A percentile compares a stretch with the other conserved stretches of the same genome.
These are phyloP conservation scores for Leptarthrus brevirostris DNA, from an alignment of 2,888 invertebrate genomes.

Conservation along the genomic window DNA sequence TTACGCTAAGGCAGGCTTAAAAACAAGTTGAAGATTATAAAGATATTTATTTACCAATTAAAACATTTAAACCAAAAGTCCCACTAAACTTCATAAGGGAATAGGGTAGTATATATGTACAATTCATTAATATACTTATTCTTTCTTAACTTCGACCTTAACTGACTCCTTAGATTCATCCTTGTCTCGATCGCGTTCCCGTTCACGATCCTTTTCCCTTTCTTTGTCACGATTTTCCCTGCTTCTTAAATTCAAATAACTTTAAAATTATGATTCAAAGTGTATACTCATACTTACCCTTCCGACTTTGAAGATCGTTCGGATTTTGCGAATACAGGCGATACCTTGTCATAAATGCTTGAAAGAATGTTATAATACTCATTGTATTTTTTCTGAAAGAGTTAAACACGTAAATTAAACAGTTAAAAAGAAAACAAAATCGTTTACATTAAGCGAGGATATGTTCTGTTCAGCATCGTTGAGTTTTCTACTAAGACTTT, in stretches of 20 bases:
- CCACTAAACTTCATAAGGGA: slow-evolving; percentile 1
- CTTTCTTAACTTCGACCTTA: slow-evolving; percentile 31
- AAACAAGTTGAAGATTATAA: too few relatives aligned
- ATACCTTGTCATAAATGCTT: slow-evolving; percentile 60
- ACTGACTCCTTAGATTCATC: slow-evolving; percentile 11
- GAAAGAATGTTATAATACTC: slow-evolving; percentile 60
- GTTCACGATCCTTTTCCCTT: slow-evolving; percentile 46
- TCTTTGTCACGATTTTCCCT: slow-evolving; percentile 50
- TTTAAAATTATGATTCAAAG: slow-evolving; percentile 3
- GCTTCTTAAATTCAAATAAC: neutral
- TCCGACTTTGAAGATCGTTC: slow-evolving; percentile 59
- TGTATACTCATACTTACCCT: slow-evolving; percentile 33
- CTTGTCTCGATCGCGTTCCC: slow-evolving; percentile 50
- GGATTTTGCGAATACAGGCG: slow-evolving; percentile 59
- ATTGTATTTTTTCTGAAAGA: slow-evolving; percentile 59
- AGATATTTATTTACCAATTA: slow-evolving; percentile 24
- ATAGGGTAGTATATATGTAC: neutral
- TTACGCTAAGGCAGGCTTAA: too few relatives aligned
- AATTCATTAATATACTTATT: slow-evolving; percentile 10
- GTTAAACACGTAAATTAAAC: neutral
- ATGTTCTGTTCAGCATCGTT: slow-evolving; percentile 71
- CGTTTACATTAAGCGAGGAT: slow-evolving; percentile 70
- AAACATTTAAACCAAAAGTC: neutral
- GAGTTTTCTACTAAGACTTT: slow-evolving; percentile 72
- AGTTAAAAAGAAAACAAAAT: neutral